Evolutionary conservation across 2,113 vertebrate genomes (phyloP).

Genomic region (Oreochromis aureus): DNA sequence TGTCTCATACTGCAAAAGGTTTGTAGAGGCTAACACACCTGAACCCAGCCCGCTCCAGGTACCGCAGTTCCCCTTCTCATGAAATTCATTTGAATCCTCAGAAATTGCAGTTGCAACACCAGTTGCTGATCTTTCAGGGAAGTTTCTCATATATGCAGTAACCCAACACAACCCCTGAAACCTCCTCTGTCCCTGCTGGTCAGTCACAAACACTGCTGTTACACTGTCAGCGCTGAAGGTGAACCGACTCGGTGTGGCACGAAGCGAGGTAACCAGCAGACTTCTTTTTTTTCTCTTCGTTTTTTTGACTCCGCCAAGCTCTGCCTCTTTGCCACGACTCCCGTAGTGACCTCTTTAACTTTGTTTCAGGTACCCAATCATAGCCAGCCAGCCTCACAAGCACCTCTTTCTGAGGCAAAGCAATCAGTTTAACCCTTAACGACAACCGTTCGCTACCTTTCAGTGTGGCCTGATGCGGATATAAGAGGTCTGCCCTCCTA

Average conservation of each 20-base stretch:
- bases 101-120: conserved; percentile 40
- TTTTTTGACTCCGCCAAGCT: background rate
- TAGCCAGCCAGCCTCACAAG: conserved; percentile 66
- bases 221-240: background rate
- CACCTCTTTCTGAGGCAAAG: conserved; percentile 42
- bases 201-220: conserved; percentile 2
- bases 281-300: background rate
- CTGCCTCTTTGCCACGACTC: conserved; percentile 39
- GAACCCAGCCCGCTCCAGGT: background rate
- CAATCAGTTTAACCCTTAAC: conserved; percentile 50
- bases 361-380: conserved; percentile 69
- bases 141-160: conserved; percentile 69
- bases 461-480: conserved; percentile 15
- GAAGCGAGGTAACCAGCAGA: background rate
- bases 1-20: background rate
- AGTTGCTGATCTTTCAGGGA: conserved; percentile 68
- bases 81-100: background rate
- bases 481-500: background rate
- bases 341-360: conserved; percentile 65
- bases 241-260: background rate
- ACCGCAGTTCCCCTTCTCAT: background rate
- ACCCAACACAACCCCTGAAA: conserved; percentile 40
- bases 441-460: conserved; percentile 71
- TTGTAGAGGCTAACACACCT: background rate
- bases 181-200: conserved; percentile 17